phyloP scores from a whole-genome alignment of 2,888 invertebrate genomes.

The Abrostola triplasia region DNA sequence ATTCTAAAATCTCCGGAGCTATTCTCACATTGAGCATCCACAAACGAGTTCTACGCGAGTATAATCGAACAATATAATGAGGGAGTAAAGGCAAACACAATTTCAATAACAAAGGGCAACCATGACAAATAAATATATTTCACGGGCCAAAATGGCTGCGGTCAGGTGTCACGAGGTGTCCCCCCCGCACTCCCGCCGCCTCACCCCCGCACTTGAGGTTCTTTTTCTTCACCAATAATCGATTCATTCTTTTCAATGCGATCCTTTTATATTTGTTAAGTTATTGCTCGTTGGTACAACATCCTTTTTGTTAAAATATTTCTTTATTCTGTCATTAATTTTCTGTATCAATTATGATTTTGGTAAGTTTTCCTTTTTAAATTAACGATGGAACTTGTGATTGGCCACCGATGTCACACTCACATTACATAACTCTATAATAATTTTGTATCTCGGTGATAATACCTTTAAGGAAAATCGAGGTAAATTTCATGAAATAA shows the following conservation, averaged over 20 bases:
- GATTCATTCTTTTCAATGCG: slow-evolving; percentile 82
- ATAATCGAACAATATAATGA: slow-evolving; percentile 88
- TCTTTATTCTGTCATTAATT: slow-evolving; percentile 38
- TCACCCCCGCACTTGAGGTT: slow-evolving; percentile 56
- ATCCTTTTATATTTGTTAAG: slow-evolving; percentile 74
- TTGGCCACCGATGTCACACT: background rate
- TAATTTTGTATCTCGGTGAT: no score
- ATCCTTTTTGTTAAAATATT: slow-evolving; percentile 43
- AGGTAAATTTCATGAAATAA: no score
- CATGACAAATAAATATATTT: slow-evolving; percentile 89
- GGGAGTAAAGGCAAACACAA: slow-evolving; percentile 88
- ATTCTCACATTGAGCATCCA: slow-evolving; percentile 82
- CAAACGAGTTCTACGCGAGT: slow-evolving; percentile 84
- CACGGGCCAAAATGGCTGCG: slow-evolving; percentile 88
- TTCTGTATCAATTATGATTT: slow-evolving; percentile 25
- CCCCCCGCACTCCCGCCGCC: slow-evolving; percentile 63
- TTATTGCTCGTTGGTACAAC: slow-evolving; percentile 51
- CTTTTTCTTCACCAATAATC: slow-evolving; percentile 82
- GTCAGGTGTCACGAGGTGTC: slow-evolving; percentile 85
- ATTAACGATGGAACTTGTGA: background rate
- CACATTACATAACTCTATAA: background rate
- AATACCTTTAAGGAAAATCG: no score
- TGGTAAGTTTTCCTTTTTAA: background rate
- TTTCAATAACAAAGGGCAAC: slow-evolving; percentile 87
- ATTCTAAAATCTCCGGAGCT: slow-evolving; percentile 85